Evolutionary conservation across 2,888 invertebrate species (phyloP), one percentile per base, ranked within the genome.

Genomic region (Netelia melanura): DNA sequence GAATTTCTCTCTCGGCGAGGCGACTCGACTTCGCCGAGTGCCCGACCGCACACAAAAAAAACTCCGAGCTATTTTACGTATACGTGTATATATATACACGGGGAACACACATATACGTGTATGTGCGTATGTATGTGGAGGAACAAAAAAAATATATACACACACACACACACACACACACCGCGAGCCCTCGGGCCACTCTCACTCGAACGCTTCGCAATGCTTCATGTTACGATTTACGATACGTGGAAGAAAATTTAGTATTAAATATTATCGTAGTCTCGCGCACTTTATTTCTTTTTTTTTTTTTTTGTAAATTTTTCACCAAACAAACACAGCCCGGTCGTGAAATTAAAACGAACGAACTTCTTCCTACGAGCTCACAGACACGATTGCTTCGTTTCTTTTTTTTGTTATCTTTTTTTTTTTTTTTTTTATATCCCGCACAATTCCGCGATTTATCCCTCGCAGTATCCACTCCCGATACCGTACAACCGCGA

Each of bases 1-100:
- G 62, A 21, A 25, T 62, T 30, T 62, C 11, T 8, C 17, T 17
- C 3, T 54, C 44, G 17, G 56, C 58, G 21, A 77, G 86, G 83
- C 87, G 80, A 86, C 81, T 75, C 68, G 62, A 56, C 74, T 61
- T 58, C 80, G 80, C 80, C 80, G 80, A 80, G 71, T 71, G 11
- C 62, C 25, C 48, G 58, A n/a, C 2, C 21, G 17, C 17, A 58
- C 58, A 17, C n/a, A n/a, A n/a, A 58, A 58, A 58, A 56, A 58
- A 58, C 58, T 58, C n/a, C 1, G 9, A 58, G 14, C 48, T 48
- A 10, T 14, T 48, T 48, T 48, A 0, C 14, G 14, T 48, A 48
- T 48, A 48, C 6, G 14, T 48, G 6, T 14, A 48, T 48, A 48
- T 48, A 48, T 48, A 10, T 10, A 48, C 6, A 48, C 17, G 17